These are phyloP conservation scores for Ranitomeya imitator DNA, from an alignment of 2,113 vertebrate species.

Conservation along the genomic window DNA sequence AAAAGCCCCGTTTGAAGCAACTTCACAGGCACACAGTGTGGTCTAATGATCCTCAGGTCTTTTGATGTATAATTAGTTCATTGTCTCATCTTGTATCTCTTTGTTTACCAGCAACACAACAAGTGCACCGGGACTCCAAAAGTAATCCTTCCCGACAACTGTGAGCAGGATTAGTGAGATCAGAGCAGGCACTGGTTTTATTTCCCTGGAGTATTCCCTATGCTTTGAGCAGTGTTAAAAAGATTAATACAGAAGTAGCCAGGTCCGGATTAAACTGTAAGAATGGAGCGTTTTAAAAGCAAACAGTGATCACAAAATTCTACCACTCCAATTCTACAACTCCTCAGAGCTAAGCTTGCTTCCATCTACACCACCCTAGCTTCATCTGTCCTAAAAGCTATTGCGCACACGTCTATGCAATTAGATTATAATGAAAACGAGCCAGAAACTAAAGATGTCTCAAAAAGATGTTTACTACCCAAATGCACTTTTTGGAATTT, in stretches of 20 bases:
- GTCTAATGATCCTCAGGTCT: slow-evolving; percentile 54
- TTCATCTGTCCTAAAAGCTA: background rate
- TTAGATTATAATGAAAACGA: no score
- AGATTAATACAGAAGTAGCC: slow-evolving; percentile 54
- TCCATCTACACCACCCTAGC: background rate
- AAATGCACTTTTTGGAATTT: no score
- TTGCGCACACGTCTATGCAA: background rate
- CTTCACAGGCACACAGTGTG: slow-evolving; percentile 44
- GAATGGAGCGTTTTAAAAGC: slow-evolving; percentile 20
- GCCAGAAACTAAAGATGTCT: no score
- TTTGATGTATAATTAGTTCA: slow-evolving; percentile 58
- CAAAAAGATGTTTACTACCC: no score
- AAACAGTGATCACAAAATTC: slow-evolving; percentile 45
- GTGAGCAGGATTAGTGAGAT: slow-evolving; percentile 57
- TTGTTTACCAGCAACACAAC: slow-evolving; percentile 58
- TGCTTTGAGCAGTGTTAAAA: slow-evolving; percentile 57
- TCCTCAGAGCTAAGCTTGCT: background rate
- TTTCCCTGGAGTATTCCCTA: slow-evolving; percentile 45
- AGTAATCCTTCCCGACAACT: slow-evolving; percentile 53
- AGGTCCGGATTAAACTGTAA: slow-evolving; percentile 50
- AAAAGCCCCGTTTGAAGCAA: slow-evolving; percentile 41
- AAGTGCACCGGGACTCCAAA: slow-evolving; percentile 52
- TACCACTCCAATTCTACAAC: background rate
- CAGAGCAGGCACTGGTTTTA: slow-evolving; percentile 53
- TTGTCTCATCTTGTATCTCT: slow-evolving; percentile 58